These are phyloP conservation scores for Anolis sagrei DNA, from an alignment of 2,113 vertebrate genomes.

Conservation along the genomic window DNA sequence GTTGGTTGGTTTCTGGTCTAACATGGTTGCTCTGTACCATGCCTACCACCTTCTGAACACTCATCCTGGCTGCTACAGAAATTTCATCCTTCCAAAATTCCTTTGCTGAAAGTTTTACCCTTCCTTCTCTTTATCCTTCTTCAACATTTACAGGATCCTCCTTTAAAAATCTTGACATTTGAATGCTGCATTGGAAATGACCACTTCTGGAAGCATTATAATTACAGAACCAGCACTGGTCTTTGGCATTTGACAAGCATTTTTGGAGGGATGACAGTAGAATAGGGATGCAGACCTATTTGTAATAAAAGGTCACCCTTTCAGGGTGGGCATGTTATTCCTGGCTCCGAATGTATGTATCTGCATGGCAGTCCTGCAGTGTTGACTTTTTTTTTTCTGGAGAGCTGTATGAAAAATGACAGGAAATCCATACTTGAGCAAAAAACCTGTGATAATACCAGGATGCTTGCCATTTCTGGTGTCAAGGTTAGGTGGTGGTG, in stretches of 20 bases:
- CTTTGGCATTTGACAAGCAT: not conserved
- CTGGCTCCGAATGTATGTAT: not conserved
- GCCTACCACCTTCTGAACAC: not conserved
- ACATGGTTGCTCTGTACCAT: not conserved
- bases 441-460: accelerated
- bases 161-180: constrained; percentile 3
- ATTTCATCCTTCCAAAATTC: not conserved
- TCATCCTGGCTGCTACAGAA: not conserved
- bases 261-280: not conserved
- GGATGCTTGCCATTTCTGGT: accelerated
- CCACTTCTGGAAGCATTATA: not conserved
- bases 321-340: not conserved
- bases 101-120: no score
- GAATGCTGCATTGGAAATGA: not conserved
- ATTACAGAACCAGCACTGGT: not conserved
- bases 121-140: not conserved
- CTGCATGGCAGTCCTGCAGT: not conserved
- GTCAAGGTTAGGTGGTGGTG: not conserved
- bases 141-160: not conserved
- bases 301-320: not conserved
- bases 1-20: not conserved
- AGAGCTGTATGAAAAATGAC: accelerated
- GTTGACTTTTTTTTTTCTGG: not conserved
- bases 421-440: not conserved
- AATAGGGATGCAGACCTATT: not conserved